Percentiles rank a stretch among this genome's conserved stretches.
Evolutionary conservation across 2,797 vertebrate genomes (phyloP).

Genomic region (Pteropus rufus): DNA sequence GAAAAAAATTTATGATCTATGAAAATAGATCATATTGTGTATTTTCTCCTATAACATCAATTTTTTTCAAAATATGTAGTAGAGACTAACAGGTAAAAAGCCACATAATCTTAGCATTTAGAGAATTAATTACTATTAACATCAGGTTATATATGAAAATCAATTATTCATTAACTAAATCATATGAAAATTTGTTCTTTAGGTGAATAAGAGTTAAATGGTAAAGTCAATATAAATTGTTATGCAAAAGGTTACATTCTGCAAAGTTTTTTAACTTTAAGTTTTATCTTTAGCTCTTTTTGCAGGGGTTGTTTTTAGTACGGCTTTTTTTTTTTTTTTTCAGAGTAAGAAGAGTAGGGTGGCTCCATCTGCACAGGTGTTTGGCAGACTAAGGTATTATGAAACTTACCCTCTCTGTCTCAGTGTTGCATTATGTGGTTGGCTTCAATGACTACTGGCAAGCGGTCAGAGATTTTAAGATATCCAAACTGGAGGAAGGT

Average conservation of each 20-base stretch:
- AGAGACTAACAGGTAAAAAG: background rate
- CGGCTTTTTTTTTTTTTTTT: background rate
- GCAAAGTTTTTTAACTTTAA: background rate
- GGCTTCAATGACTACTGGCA: slow-evolving; percentile 42
- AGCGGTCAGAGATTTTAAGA: slow-evolving; percentile 20
- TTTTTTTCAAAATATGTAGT: slow-evolving; percentile 15
- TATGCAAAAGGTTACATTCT: background rate
- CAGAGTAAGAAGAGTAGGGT: slow-evolving; percentile 39
- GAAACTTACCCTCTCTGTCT: slow-evolving; percentile 2
- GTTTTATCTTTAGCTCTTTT: background rate
- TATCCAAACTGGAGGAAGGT: slow-evolving; percentile 26
- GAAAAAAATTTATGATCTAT: background rate
- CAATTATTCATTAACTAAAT: slow-evolving; percentile 16
- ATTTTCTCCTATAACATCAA: background rate
- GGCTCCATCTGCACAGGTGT: background rate
- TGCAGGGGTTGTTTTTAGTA: too few relatives aligned
- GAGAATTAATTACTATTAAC: background rate
- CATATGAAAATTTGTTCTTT: background rate
- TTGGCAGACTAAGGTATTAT: slow-evolving; percentile 28
- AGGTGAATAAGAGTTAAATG: background rate
- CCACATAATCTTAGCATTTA: background rate
- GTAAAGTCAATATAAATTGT: background rate
- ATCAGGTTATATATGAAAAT: background rate
- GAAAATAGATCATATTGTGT: slow-evolving; percentile 4
- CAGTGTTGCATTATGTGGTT: background rate